phyloP scores from a whole-genome alignment of 2,797 vertebrate species.

The Ctenochaetus hawaiiensis region DNA sequence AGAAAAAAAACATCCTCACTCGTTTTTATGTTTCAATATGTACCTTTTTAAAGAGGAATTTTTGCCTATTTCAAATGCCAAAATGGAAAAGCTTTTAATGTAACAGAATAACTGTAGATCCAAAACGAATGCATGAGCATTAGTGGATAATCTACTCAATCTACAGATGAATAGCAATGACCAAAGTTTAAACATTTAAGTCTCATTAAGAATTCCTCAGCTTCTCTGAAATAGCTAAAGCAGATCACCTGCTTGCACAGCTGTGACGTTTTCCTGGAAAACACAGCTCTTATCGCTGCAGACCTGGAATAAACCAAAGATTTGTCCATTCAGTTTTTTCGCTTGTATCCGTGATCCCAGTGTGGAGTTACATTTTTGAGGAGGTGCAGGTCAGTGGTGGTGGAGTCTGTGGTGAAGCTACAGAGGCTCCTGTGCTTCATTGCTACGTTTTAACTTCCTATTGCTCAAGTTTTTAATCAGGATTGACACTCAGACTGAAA shows the following conservation, averaged over 20 bases:
- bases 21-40: not conserved
- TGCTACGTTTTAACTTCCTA: constrained; percentile 11
- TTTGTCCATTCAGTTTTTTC: not conserved
- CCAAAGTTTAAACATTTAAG: too few species aligned
- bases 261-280: not conserved
- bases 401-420: not conserved
- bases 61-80: too few species aligned
- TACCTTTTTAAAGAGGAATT: too few species aligned
- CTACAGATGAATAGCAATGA: too few species aligned
- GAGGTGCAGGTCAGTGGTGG: constrained; percentile 3
- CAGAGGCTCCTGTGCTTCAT: constrained; percentile 26
- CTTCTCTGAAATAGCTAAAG: too few species aligned
- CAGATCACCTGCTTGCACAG: not conserved
- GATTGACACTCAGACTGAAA: constrained; percentile 14
- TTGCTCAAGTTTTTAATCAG: constrained; percentile 29
- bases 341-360: not conserved
- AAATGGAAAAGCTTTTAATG: too few species aligned
- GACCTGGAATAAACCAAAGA: not conserved
- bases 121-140: too few species aligned
- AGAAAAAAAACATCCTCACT: not conserved
- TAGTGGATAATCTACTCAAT: too few species aligned
- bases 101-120: too few species aligned
- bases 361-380: constrained; percentile 7
- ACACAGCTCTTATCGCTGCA: not conserved
- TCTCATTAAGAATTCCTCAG: too few species aligned